Conservation (phyloP, 1,140 invertebrate species). For the Heliconius hewitsoni region DNA sequence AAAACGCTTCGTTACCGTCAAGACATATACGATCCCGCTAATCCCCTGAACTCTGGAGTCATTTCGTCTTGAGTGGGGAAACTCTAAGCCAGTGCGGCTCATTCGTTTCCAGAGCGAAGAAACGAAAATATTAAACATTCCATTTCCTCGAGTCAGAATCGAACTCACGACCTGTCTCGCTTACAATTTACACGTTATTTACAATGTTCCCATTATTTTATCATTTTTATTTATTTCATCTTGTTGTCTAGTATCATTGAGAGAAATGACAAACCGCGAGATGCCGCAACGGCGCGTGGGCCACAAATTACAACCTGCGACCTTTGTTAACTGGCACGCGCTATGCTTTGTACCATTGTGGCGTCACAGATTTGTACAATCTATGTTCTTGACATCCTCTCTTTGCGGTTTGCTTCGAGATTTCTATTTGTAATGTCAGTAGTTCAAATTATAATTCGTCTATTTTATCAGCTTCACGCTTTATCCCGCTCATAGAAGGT, state of each 20-base stretch:
- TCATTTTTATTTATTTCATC: neutral
- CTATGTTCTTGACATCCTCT: slow-evolving; percentile 37
- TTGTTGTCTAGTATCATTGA: slow-evolving; percentile 30
- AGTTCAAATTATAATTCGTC: neutral
- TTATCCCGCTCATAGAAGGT: too few species aligned
- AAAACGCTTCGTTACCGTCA: too few species aligned
- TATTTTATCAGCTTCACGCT: too few species aligned
- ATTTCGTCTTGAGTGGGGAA: too few species aligned
- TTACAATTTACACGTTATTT: neutral
- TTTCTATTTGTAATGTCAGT: slow-evolving; percentile 13
- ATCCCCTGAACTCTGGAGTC: too few species aligned
- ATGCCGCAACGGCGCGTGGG: slow-evolving; percentile 34
- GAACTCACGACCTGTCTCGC: neutral
- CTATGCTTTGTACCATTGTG: slow-evolving; percentile 36
- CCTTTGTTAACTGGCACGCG: slow-evolving; percentile 44
- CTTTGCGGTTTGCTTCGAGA: slow-evolving; percentile 24
- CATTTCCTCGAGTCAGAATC: neutral
- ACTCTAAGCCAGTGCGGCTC: too few species aligned
- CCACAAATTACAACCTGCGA: slow-evolving; percentile 36
- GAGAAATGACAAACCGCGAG: slow-evolving; percentile 40
- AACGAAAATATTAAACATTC: neutral
- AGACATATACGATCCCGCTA: too few species aligned
- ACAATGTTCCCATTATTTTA: neutral
- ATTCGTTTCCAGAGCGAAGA: neutral
- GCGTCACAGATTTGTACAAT: slow-evolving; percentile 34